Percentiles rank a stretch among this genome's conserved stretches.
Evolutionary conservation across 2,888 invertebrate species (phyloP).

Genomic region (Chrysotoxum bicinctum): DNA sequence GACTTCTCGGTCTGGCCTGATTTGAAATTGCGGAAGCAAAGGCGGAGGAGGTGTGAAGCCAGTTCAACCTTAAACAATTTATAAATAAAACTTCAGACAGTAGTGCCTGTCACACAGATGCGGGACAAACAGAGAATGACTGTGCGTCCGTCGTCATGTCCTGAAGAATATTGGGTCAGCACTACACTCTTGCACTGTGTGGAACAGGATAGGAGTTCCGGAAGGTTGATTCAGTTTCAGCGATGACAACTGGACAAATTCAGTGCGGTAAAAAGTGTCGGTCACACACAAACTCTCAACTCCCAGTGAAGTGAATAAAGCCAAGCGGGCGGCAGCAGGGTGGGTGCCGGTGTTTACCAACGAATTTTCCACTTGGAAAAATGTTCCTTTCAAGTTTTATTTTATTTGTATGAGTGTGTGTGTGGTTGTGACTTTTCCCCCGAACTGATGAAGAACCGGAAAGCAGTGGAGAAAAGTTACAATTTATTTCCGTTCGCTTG

Average conservation of each 20-base stretch:
- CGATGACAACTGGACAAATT: constrained; percentile 69
- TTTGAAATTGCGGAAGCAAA: not conserved
- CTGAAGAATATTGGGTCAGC: constrained; percentile 51
- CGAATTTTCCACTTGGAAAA: constrained; percentile 66
- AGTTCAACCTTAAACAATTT: constrained; percentile 59
- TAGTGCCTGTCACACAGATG: constrained; percentile 49
- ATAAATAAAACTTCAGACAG: constrained; percentile 55
- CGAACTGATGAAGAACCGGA: constrained; percentile 34
- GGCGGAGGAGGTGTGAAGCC: constrained; percentile 32
- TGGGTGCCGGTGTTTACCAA: constrained; percentile 47
- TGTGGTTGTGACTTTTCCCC: not conserved
- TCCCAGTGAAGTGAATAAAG: constrained; percentile 40
- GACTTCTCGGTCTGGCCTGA: constrained; percentile 7
- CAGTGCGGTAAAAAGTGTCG: constrained; percentile 69
- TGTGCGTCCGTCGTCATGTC: not conserved
- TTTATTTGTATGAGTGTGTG: not conserved
- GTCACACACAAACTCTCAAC: constrained; percentile 67
- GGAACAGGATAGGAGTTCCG: constrained; percentile 51
- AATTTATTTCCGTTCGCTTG: constrained; percentile 72
- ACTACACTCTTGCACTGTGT: not conserved
- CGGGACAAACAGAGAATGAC: constrained; percentile 28
- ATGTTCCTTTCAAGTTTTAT: constrained; percentile 17
- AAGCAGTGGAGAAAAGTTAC: constrained; percentile 60
- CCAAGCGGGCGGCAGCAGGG: constrained; percentile 3
- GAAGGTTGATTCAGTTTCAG: constrained; percentile 28